Evolutionary conservation across 2,888 invertebrate genomes (phyloP).

Genomic region (Isoperla grammatica): DNA sequence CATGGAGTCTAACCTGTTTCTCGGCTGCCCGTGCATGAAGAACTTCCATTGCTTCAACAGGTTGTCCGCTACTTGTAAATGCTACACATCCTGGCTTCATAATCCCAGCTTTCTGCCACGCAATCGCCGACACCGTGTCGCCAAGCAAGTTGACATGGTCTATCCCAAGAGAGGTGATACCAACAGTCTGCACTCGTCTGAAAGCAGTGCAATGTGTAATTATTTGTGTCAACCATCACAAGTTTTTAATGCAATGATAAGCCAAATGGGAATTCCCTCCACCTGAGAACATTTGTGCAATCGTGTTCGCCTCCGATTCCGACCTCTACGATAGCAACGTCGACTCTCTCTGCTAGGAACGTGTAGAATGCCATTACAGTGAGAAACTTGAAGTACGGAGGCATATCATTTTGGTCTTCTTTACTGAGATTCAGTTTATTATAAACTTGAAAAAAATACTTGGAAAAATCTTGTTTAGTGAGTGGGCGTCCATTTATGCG

Average conservation of each 20-base stretch:
- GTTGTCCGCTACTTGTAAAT: slow-evolving; percentile 63
- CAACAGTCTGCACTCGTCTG: slow-evolving; percentile 52
- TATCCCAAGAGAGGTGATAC: slow-evolving; percentile 83
- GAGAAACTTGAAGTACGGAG: slow-evolving; percentile 90
- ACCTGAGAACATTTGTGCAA: slow-evolving; percentile 88
- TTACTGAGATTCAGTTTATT: slow-evolving; percentile 51
- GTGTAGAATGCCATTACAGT: slow-evolving; percentile 87
- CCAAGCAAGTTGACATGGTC: slow-evolving; percentile 89
- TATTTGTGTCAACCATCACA: not conserved
- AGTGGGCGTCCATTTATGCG: slow-evolving; percentile 80
- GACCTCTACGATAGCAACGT: slow-evolving; percentile 93
- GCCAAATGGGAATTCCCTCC: slow-evolving; percentile 25
- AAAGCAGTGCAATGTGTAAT: not conserved
- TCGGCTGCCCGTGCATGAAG: slow-evolving; percentile 58
- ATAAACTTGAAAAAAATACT: slow-evolving; percentile 79
- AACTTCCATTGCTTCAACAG: slow-evolving; percentile 57
- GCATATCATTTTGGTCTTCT: slow-evolving; percentile 66
- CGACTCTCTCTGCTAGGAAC: slow-evolving; percentile 78
- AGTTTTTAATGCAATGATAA: not conserved
- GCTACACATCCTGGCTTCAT: slow-evolving; percentile 72
- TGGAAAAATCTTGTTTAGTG: slow-evolving; percentile 62
- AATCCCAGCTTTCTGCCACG: slow-evolving; percentile 93
- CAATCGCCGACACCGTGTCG: slow-evolving; percentile 76
- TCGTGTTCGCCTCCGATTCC: slow-evolving; percentile 96
- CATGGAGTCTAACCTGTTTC: no score